Base-by-base conservation (phyloP, 1,140 invertebrate genomes). In the Lordiphosa mommai region DNA sequence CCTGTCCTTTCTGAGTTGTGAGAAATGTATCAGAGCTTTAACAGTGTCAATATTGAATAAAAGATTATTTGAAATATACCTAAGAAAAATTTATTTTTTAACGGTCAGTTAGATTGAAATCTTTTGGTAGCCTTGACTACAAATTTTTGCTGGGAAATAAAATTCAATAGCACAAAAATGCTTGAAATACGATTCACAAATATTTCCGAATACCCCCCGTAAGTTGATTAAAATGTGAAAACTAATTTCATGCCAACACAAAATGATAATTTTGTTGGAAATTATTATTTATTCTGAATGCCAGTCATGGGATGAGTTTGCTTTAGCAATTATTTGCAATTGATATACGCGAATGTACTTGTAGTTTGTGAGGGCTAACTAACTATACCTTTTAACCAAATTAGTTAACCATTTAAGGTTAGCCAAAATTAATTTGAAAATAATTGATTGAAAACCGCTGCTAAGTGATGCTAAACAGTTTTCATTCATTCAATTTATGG, bases 381-480 rank as follows among this genome's bases (percentile, higher is more conserved):
- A n/a, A n/a, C n/a, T n/a, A n/a, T n/a, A n/a, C n/a, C n/a, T 50
- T 50, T 41, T 41, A 43, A 43, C 3, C 20, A 13, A 43, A 29
- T 43, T 43, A 13, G 20, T 13, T 29, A 23, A 29, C 20, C 8
- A 43, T 13, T 43, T 43, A 20, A 13, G 10, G 10, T 43, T 43
- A 10, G 10, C 1, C 40, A 43, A 29, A 27, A 13, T 23, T 43
- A 44, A 51, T 47, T 51, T 37, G 34, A 34, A 23, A 52, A 3
- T 12, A 27, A 27, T 27, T 27, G 23, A 7, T 27, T 27, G 7
- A 27, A 27, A 27, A 1, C 29, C 30, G 36, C 9, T 41, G 57
- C 56, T 56, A 69, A 66, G 41, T 71, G 74, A 61, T 80, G 61
- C 57, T 80, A 82, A 77, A 58, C 32, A 41, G 32, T 23, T 16